Evolutionary conservation across 2,113 vertebrate species (phyloP).

Genomic region (Corynorhinus townsendii): DNA sequence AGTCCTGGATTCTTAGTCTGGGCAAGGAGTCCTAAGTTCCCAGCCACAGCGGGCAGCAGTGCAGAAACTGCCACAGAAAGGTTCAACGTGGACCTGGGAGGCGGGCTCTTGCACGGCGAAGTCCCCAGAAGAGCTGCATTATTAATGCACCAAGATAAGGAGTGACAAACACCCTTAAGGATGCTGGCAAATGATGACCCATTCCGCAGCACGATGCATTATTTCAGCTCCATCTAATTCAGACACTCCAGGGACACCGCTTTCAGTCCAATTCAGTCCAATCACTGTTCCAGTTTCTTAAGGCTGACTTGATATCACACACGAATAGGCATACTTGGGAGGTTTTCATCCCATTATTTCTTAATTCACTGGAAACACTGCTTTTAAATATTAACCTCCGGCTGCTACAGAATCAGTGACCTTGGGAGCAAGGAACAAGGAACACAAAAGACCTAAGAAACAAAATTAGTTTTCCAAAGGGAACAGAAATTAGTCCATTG

Average conservation of each 20-base stretch:
- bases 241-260: accelerated
- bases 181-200: not conserved
- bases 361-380: not conserved
- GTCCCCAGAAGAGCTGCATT: not conserved
- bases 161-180: not conserved
- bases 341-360: not conserved
- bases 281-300: not conserved
- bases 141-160: not conserved
- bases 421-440: not conserved
- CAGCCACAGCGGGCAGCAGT: not conserved
- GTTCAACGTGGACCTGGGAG: not conserved
- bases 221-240: not conserved
- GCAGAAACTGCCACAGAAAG: not conserved
- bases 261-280: not conserved
- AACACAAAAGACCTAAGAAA: not conserved
- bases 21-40: not conserved
- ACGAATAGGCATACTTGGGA: not conserved
- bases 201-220: accelerated
- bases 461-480: not conserved
- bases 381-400: constrained; percentile 30
- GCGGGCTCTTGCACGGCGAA: not conserved
- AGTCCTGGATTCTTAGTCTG: not conserved
- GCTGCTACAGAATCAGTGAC: not conserved
- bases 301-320: not conserved
- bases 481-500: not conserved